A percentile compares a stretch with the other conserved stretches of the same genome.
Evolutionary conservation across 2,888 invertebrate species (phyloP).

Genomic region (Patella pellucida): DNA sequence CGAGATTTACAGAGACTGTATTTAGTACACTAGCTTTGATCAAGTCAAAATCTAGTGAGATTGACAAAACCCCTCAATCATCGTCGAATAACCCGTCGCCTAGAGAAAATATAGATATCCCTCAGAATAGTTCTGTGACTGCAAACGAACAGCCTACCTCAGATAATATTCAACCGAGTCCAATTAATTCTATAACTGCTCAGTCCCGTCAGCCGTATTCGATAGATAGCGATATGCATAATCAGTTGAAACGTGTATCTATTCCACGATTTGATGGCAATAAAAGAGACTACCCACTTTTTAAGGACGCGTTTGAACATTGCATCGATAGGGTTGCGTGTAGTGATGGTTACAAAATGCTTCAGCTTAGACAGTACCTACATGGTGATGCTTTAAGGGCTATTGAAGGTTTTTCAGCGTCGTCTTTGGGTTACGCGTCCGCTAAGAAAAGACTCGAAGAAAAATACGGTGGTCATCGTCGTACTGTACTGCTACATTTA

Average conservation of each 20-base stretch:
- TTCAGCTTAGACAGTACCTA: neutral
- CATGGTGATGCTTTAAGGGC: neutral
- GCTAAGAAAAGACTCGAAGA: neutral
- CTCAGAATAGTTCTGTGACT: too few species aligned
- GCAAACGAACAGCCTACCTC: too few species aligned
- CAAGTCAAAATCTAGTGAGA: neutral
- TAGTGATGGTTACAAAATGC: neutral
- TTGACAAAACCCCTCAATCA: neutral
- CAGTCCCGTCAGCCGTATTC: too few species aligned
- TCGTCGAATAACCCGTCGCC: neutral
- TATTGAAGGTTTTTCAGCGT: neutral
- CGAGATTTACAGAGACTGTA: neutral
- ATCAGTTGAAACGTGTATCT: neutral
- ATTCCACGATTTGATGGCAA: neutral
- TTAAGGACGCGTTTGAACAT: conserved; percentile 3
- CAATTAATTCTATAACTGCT: too few species aligned
- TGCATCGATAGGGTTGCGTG: neutral
- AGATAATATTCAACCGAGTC: too few species aligned
- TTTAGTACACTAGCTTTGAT: neutral
- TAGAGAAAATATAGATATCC: too few species aligned
- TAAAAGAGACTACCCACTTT: conserved; percentile 4
- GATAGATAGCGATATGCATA: neutral
- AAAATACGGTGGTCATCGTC: neutral
- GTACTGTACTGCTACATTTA: neutral
- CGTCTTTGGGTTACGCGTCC: neutral